These are phyloP conservation scores for Pseudochirops corinnae DNA, from an alignment of 2,797 vertebrate species.

Conservation along the genomic window DNA sequence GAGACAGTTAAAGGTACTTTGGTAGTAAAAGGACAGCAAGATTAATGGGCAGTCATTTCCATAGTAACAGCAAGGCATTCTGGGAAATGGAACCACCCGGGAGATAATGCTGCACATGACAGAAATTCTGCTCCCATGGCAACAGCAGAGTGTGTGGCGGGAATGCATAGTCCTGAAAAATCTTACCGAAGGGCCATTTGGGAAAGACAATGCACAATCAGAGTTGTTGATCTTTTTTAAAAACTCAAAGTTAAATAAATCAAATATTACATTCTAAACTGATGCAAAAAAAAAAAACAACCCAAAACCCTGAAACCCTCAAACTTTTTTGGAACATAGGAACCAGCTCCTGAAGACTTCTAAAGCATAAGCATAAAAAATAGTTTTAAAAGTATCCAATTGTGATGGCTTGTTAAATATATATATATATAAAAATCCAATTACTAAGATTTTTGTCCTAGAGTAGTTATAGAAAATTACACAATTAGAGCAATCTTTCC, in stretches of 20 bases:
- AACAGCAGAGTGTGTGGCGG: conserved; percentile 69
- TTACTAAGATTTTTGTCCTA: conserved; percentile 79
- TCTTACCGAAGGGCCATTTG: conserved; percentile 23
- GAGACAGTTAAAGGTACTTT: conserved; percentile 77
- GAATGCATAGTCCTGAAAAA: conserved; percentile 59
- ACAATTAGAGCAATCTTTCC: conserved; percentile 76
- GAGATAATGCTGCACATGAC: conserved; percentile 58
- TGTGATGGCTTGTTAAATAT: conserved; percentile 74
- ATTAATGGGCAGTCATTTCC: conserved; percentile 80
- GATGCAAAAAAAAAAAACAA: conserved; percentile 66
- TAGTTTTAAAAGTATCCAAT: conserved; percentile 70
- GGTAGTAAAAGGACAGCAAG: conserved; percentile 77
- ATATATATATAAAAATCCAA: conserved; percentile 63
- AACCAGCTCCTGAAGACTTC: conserved; percentile 62
- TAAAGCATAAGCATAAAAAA: conserved; percentile 76
- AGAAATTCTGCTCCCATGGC: conserved; percentile 67
- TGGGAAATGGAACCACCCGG: conserved; percentile 68
- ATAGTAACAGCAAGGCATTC: conserved; percentile 79
- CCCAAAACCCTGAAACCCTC: no score
- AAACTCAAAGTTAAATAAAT: conserved; percentile 78
- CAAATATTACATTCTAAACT: conserved; percentile 76
- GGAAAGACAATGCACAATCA: conserved; percentile 65
- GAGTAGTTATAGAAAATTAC: conserved; percentile 76
- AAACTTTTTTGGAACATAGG: background rate
- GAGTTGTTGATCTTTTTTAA: conserved; percentile 68